A percentile compares a stretch with the other conserved stretches of the same genome.
Conservation (phyloP, 2,888 invertebrate genomes). For the Autographa gamma region DNA sequence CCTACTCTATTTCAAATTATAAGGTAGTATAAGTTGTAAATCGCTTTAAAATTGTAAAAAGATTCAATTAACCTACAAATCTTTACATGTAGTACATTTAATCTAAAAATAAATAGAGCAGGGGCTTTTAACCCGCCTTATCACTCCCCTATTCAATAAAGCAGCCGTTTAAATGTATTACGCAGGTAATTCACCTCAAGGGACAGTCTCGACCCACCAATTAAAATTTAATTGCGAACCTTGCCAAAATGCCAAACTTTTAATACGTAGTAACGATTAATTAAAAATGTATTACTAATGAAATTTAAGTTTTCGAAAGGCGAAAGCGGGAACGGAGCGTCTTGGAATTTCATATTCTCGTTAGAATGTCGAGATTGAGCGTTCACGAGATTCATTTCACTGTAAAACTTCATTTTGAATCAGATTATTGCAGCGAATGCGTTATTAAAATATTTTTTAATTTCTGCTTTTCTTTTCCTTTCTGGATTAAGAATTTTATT, state of each 20-base stretch:
- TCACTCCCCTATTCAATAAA: slow-evolving; percentile 40
- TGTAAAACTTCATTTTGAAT: slow-evolving; percentile 61
- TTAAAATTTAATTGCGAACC: slow-evolving; percentile 65
- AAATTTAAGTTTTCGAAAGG: slow-evolving; percentile 70
- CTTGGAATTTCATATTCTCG: slow-evolving; percentile 73
- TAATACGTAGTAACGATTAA: slow-evolving; percentile 72
- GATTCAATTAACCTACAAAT: background rate
- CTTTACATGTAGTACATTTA: background rate
- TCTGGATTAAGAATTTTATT: background rate
- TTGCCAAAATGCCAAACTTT: slow-evolving; percentile 70
- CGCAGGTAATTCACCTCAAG: slow-evolving; percentile 53
- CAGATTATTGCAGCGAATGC: slow-evolving; percentile 51
- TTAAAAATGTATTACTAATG: slow-evolving; percentile 76
- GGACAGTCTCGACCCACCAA: slow-evolving; percentile 61
- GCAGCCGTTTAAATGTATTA: slow-evolving; percentile 46
- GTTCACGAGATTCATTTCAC: slow-evolving; percentile 61
- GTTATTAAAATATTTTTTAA: slow-evolving; percentile 35
- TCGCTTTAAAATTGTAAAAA: background rate
- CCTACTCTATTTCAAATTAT: no score
- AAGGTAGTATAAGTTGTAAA: no score
- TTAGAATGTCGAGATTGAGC: slow-evolving; percentile 66
- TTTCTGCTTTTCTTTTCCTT: slow-evolving; percentile 3
- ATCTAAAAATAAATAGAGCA: background rate
- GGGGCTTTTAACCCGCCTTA: slow-evolving; percentile 21
- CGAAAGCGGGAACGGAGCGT: slow-evolving; percentile 48